A percentile compares a stretch with the other conserved stretches of the same genome.
phyloP scores from a whole-genome alignment of 2,113 vertebrate genomes.

The Pycnonotus jocosus region DNA sequence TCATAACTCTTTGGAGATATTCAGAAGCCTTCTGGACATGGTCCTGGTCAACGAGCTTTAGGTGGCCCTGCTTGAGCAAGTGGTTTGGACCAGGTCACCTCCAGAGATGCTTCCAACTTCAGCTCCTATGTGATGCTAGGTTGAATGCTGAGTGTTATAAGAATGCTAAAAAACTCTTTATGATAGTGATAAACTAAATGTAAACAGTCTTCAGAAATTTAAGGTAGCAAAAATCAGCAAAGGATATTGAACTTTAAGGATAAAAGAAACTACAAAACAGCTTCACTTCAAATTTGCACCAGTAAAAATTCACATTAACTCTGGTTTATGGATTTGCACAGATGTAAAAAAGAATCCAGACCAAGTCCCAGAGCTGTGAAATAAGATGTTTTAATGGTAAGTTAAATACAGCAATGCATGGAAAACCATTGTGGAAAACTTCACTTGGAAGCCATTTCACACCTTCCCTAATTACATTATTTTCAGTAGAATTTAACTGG shows the following conservation, averaged over 20 bases:
- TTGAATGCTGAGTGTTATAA: neutral
- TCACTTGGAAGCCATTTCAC: neutral
- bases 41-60: neutral
- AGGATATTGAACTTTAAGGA: neutral
- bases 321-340: neutral
- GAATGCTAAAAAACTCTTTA: neutral
- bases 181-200: neutral
- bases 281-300: neutral
- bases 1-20: neutral
- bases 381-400: neutral
- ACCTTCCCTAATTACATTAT: neutral
- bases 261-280: neutral
- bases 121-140: neutral
- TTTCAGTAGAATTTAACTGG: neutral
- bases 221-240: neutral
- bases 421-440: neutral
- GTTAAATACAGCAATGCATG: neutral
- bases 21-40: neutral
- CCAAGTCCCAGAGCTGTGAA: neutral
- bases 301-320: neutral
- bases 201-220: neutral
- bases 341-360: neutral
- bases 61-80: neutral
- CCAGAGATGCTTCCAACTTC: neutral
- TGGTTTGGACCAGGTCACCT: neutral